Base-by-base conservation (phyloP, 2,797 vertebrate species). In the Lateolabrax maculatus region DNA sequence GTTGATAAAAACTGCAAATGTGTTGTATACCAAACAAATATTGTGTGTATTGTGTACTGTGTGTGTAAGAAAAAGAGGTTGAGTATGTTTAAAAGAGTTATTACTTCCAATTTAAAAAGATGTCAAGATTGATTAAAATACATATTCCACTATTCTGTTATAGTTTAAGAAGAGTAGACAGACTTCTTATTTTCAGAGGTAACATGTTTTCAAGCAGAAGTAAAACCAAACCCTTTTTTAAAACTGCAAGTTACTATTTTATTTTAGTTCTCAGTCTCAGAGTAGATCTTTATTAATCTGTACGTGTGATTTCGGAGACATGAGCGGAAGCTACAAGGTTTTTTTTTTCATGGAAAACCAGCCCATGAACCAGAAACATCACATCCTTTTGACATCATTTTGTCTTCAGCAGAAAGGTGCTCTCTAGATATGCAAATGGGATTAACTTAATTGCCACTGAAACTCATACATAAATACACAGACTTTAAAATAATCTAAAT, bases 291-390 rank as follows among this genome's bases (percentile, higher is more conserved):
- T 46, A 25, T 48, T 8, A 43, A 18, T 6, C 5, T 29, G n/a
- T 39, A 36, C 72, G 53, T 41, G 55, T 48, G 36, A 41, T 56
- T 64, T 49, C 3, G 3, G 19, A 3, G 29, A 25, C 16, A 19
- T 39, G 11, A 58, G 34, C 41, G 19, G 67, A 83, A 82, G 16
- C 15, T 34, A 2, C n/a, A 15, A 2, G 0, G 1, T 60, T 27
- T 74, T 21, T 56, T 60, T 43, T 51, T 63, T 23, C 57, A 5
- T 48, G 15, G 46, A 21, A 75, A 71, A 6, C 16, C 46, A 9
- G 1, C 27, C 41, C 21, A 12, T 44, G 1, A 51, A 83, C 55
- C 62, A 57, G 49, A 78, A 65, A 52, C 36, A 5, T 39, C 31
- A 39, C 11, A 55, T 18, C n/a, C n/a, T n/a, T n/a, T n/a, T 0